phyloP scores from a whole-genome alignment of 2,888 invertebrate genomes.

The Caenorhabditis virilis region DNA sequence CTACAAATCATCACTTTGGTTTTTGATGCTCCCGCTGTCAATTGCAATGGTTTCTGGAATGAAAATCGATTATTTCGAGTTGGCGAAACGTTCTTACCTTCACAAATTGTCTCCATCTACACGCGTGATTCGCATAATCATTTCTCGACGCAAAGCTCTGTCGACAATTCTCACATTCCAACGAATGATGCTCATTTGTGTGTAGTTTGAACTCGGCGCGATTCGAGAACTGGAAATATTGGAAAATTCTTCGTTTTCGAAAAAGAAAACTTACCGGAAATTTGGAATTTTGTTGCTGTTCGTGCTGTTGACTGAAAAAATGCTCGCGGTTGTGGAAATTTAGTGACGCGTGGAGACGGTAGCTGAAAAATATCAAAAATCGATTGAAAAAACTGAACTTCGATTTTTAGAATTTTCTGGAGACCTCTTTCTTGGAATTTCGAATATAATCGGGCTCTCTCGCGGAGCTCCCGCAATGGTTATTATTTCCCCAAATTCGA shows the following conservation, averaged over 20 bases:
- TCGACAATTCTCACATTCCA: conserved; percentile 15
- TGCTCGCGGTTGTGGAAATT: conserved; percentile 26
- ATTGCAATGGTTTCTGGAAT: neutral
- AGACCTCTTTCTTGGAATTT: too few species aligned
- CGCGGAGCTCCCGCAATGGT: too few species aligned
- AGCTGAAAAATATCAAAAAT: too few species aligned
- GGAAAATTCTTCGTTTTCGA: too few species aligned
- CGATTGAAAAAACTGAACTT: too few species aligned
- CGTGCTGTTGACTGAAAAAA: too few species aligned
- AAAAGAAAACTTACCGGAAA: too few species aligned
- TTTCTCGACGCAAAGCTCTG: conserved; percentile 2
- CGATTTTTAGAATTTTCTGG: too few species aligned
- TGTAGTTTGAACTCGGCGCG: conserved; percentile 22
- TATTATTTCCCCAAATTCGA: too few species aligned
- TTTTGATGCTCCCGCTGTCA: conserved; percentile 26
- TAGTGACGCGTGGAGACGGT: conserved; percentile 17
- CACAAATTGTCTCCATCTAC: neutral
- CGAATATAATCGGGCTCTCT: too few species aligned
- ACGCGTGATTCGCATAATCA: neutral
- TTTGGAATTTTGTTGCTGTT: neutral
- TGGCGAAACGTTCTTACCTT: neutral
- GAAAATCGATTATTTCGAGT: neutral
- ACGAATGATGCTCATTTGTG: conserved; percentile 22
- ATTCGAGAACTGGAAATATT: too few species aligned
- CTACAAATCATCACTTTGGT: conserved; percentile 22